Conservation (phyloP, 2,888 invertebrate genomes). For the Drosophila emarginata region DNA sequence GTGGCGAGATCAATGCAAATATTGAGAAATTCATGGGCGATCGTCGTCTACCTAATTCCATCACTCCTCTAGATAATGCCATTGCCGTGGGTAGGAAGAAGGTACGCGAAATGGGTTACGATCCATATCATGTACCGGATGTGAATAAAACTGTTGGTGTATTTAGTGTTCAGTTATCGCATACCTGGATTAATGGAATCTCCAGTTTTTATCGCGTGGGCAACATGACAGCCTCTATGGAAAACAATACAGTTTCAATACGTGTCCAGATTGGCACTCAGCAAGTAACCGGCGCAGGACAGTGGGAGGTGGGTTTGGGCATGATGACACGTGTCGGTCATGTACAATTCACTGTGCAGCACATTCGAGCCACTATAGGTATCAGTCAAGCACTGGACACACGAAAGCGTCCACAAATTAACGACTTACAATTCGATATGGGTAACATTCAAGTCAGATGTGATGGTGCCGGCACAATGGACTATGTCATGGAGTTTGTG, state of each 20-base stretch:
- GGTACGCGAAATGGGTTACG: conserved; percentile 86
- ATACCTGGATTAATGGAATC: conserved; percentile 91
- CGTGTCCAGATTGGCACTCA: conserved; percentile 90
- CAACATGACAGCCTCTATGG: conserved; percentile 88
- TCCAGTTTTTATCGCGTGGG: conserved; percentile 92
- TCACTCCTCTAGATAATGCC: conserved; percentile 92
- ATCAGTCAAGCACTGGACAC: conserved; percentile 91
- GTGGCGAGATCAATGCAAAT: conserved; percentile 89
- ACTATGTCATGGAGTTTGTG: conserved; percentile 91
- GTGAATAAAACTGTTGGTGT: conserved; percentile 88
- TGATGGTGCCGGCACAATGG: conserved; percentile 93
- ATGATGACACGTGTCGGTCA: conserved; percentile 88
- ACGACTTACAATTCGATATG: conserved; percentile 89
- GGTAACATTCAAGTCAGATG: conserved; percentile 93
- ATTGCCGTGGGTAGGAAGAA: conserved; percentile 89
- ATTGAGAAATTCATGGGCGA: conserved; percentile 87
- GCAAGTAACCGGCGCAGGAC: conserved; percentile 88
- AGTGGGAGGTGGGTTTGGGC: conserved; percentile 90
- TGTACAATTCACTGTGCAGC: conserved; percentile 90
- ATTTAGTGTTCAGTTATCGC: conserved; percentile 87
- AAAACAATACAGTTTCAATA: conserved; percentile 86
- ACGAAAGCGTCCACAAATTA: conserved; percentile 87
- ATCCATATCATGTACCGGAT: conserved; percentile 89
- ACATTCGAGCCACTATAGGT: conserved; percentile 87
- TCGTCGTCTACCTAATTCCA: conserved; percentile 91